Evolutionary conservation across 1,140 invertebrate species (phyloP).

Genomic region (Vanessa atalanta): DNA sequence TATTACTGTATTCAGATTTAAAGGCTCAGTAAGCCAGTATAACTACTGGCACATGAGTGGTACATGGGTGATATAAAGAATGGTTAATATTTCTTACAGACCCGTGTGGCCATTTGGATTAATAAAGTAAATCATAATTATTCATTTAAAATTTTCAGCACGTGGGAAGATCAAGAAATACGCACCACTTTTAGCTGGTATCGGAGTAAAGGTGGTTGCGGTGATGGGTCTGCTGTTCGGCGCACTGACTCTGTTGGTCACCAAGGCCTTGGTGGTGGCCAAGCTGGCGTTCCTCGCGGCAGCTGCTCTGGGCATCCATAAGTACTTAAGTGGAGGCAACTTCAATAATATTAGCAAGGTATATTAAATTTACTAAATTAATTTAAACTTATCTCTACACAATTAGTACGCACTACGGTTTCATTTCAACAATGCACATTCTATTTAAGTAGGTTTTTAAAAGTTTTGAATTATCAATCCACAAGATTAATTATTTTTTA

Average conservation of each 20-base stretch:
- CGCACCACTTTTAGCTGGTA: constrained; percentile 83
- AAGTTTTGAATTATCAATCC: no score
- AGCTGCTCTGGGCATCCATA: constrained; percentile 85
- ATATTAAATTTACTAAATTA: not conserved
- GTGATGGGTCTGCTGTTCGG: constrained; percentile 85
- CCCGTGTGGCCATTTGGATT: no score
- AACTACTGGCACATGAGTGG: no score
- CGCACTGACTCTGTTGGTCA: constrained; percentile 85
- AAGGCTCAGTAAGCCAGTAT: no score
- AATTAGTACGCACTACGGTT: no score
- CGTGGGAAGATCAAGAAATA: constrained; percentile 88
- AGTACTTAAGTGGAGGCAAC: constrained; percentile 82
- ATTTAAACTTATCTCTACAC: no score
- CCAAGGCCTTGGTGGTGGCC: constrained; percentile 87
- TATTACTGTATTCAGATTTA: no score
- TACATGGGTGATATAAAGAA: no score
- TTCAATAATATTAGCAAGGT: constrained; percentile 72
- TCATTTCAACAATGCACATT: no score
- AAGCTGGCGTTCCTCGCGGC: constrained; percentile 88
- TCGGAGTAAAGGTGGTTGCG: constrained; percentile 86
- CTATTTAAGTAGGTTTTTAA: no score
- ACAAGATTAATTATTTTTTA: no score
- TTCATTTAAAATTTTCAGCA: constrained; percentile 71
- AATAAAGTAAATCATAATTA: not conserved
- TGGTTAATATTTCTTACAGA: no score